A percentile compares a stretch with the other conserved stretches of the same genome.
Evolutionary conservation across 1,140 invertebrate species (phyloP).

Genomic region (Cyphomyrmex costatus): DNA sequence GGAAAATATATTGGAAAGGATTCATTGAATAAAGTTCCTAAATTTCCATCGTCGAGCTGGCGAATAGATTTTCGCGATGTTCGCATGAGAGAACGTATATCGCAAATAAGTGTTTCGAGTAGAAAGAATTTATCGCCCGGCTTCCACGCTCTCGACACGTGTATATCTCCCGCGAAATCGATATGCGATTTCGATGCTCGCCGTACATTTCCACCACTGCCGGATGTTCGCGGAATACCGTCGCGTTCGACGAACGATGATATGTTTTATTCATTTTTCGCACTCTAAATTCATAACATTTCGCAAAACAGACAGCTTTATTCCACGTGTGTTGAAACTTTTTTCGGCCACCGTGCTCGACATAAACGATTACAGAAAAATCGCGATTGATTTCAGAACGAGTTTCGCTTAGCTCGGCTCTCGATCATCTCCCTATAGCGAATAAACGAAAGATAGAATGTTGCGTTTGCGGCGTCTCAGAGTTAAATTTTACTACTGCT

Average conservation of each 20-base stretch:
- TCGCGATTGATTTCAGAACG: slow-evolving; percentile 51
- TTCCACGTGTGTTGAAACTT: slow-evolving; percentile 52
- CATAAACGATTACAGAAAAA: slow-evolving; percentile 60
- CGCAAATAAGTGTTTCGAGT: slow-evolving; percentile 64
- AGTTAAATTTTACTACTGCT: slow-evolving; percentile 51
- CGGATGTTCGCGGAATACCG: slow-evolving; percentile 63
- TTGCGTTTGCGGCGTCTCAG: slow-evolving; percentile 17
- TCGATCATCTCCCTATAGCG: neutral
- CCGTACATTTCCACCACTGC: slow-evolving; percentile 58
- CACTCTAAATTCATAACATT: slow-evolving; percentile 65
- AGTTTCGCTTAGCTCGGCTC: neutral
- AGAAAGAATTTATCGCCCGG: slow-evolving; percentile 65
- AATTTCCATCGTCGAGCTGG: slow-evolving; percentile 57
- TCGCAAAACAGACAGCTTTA: slow-evolving; percentile 65
- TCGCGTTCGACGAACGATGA: slow-evolving; percentile 59
- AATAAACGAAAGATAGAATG: slow-evolving; percentile 47
- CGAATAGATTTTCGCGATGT: slow-evolving; percentile 60
- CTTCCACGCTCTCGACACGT: slow-evolving; percentile 62
- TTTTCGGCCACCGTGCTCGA: slow-evolving; percentile 52
- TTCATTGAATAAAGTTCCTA: slow-evolving; percentile 64
- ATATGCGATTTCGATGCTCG: slow-evolving; percentile 64
- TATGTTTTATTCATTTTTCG: slow-evolving; percentile 65
- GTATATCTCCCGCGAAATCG: slow-evolving; percentile 64
- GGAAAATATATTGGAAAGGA: slow-evolving; percentile 57
- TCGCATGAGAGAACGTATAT: slow-evolving; percentile 60